Evolutionary conservation across 2,797 vertebrate genomes (phyloP).

Genomic region (Chelonia mydas): DNA sequence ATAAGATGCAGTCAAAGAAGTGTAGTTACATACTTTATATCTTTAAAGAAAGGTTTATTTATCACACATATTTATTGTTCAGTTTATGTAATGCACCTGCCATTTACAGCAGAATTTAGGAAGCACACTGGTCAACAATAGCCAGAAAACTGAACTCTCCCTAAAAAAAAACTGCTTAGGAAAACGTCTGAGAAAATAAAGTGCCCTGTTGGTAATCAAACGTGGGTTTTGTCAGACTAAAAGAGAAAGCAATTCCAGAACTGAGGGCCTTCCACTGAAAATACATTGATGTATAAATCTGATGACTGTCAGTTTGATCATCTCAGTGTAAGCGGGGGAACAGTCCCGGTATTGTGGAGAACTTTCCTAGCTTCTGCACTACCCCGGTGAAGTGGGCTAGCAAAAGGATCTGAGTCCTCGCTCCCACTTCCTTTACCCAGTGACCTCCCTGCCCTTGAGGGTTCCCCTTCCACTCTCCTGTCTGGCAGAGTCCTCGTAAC

Average conservation of each 20-base stretch:
- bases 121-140: not conserved
- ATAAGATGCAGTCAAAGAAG: accelerated
- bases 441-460: too few species aligned
- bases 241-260: not conserved
- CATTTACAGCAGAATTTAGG: not conserved
- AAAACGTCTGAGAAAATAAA: not conserved
- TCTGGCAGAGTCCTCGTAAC: too few species aligned
- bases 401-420: too few species aligned
- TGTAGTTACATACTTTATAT: not conserved
- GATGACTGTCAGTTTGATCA: not conserved
- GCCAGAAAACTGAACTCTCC: not conserved
- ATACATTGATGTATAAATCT: not conserved
- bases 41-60: not conserved
- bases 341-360: too few species aligned
- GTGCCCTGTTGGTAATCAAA: not conserved
- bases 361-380: too few species aligned
- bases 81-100: not conserved
- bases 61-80: not conserved
- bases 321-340: not conserved
- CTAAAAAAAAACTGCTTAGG: not conserved
- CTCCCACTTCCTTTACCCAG: too few species aligned
- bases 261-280: not conserved
- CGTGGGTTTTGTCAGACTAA: not conserved
- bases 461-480: too few species aligned
- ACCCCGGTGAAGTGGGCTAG: too few species aligned